Conservation (phyloP, 1,140 invertebrate species). For the Calephelis nemesis region DNA sequence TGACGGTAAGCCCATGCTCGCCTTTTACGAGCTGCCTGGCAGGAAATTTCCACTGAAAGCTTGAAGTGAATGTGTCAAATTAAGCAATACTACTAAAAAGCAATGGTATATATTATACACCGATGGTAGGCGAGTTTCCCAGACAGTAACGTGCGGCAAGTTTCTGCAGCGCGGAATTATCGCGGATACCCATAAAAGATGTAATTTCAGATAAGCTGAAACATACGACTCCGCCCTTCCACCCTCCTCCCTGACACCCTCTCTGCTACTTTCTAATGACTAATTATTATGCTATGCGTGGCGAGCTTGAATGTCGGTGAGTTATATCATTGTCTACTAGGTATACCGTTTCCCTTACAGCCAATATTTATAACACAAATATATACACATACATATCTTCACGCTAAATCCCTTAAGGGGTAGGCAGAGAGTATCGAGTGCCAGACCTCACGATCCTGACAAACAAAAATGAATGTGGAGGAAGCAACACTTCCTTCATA, state of each 20-base stretch:
- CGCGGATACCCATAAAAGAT: constrained; percentile 79
- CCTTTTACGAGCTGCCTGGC: no score
- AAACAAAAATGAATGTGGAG: no score
- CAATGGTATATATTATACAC: constrained; percentile 68
- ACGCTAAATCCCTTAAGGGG: no score
- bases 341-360: constrained; percentile 36
- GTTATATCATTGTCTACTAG: constrained; percentile 47
- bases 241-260: constrained; percentile 36
- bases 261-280: constrained; percentile 76
- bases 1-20: no score
- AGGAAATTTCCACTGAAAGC: no score
- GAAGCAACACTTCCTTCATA: no score
- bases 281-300: constrained; percentile 79
- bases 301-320: constrained; percentile 68
- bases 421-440: no score
- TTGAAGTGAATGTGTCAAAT: no score
- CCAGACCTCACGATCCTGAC: no score
- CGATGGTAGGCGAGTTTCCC: constrained; percentile 64
- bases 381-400: no score
- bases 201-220: constrained; percentile 79
- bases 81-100: constrained; percentile 56
- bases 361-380: no score
- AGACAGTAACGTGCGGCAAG: constrained; percentile 68
- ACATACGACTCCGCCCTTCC: constrained; percentile 70
- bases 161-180: constrained; percentile 76